Conservation (phyloP, 2,797 vertebrate genomes). For the Neosalanx taihuensis region DNA sequence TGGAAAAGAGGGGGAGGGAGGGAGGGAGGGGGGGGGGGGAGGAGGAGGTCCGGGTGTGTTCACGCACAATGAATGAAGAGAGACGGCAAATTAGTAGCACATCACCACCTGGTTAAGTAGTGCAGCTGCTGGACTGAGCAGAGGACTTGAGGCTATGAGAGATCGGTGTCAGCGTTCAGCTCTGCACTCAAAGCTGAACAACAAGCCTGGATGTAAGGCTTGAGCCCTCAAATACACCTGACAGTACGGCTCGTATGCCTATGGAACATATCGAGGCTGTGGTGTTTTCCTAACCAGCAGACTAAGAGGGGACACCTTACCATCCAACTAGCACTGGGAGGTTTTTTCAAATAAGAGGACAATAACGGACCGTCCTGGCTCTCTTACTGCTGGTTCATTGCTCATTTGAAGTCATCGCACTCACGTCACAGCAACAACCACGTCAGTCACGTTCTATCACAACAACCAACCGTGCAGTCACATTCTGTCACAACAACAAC, state of each 20-base stretch:
- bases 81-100: constrained; percentile 23
- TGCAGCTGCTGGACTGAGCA: constrained; percentile 14
- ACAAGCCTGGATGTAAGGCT: neutral
- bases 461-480: neutral
- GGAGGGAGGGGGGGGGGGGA: constrained; percentile 17
- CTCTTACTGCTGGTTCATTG: constrained; percentile 25
- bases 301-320: neutral
- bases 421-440: constrained; percentile 25
- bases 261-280: neutral
- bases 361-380: neutral
- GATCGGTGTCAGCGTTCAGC: neutral
- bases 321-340: constrained; percentile 1
- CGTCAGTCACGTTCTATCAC: constrained; percentile 32
- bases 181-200: neutral
- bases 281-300: neutral
- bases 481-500: constrained; percentile 29
- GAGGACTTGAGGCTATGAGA: neutral
- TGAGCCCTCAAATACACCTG: constrained; percentile 5
- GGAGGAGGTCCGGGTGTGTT: constrained; percentile 5
- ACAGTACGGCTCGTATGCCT: constrained; percentile 13
- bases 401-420: constrained; percentile 7
- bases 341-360: constrained; percentile 5
- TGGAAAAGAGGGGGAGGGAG: constrained; percentile 18
- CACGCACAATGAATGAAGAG: constrained; percentile 33
- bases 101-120: constrained; percentile 29